These are phyloP conservation scores for Antennarius striatus DNA, from an alignment of 2,113 vertebrate genomes.

Conservation along the genomic window DNA sequence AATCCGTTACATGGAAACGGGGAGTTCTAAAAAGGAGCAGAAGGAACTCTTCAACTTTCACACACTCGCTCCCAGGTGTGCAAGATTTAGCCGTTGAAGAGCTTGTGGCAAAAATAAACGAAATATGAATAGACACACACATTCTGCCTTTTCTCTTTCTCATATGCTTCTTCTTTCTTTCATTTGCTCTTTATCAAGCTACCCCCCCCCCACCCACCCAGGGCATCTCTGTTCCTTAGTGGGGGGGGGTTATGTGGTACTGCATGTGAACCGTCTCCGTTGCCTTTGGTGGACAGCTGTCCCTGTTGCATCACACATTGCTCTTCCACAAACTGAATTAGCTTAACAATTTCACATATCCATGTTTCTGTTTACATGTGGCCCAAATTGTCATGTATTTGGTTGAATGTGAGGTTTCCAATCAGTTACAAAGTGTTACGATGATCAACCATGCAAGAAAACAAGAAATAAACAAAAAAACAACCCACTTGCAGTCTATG, in stretches of 20 bases:
- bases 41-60: conserved; percentile 77
- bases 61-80: conserved; percentile 77
- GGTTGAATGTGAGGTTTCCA: not conserved
- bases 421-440: conserved; percentile 1
- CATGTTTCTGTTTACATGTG: too few relatives aligned
- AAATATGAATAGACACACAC: conserved; percentile 61
- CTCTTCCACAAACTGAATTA: too few relatives aligned
- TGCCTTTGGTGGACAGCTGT: conserved; percentile 50
- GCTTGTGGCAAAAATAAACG: conserved; percentile 76
- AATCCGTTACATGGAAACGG: conserved; percentile 69
- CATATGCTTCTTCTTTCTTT: conserved; percentile 51
- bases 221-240: conserved; percentile 76
- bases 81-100: conserved; percentile 77
- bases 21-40: conserved; percentile 42
- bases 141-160: conserved; percentile 50
- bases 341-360: conserved; percentile 1
- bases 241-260: conserved; percentile 72
- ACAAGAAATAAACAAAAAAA: not conserved
- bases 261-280: conserved; percentile 71
- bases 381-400: not conserved
- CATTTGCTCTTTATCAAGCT: conserved; percentile 38
- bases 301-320: conserved; percentile 30
- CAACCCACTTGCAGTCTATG: conserved; percentile 33
- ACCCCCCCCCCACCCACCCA: conserved; percentile 63
- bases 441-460: conserved; percentile 4